A percentile compares a stretch with the other conserved stretches of the same genome.
Evolutionary conservation across 2,113 vertebrate species (phyloP).

Genomic region (Tylochromis polylepis): DNA sequence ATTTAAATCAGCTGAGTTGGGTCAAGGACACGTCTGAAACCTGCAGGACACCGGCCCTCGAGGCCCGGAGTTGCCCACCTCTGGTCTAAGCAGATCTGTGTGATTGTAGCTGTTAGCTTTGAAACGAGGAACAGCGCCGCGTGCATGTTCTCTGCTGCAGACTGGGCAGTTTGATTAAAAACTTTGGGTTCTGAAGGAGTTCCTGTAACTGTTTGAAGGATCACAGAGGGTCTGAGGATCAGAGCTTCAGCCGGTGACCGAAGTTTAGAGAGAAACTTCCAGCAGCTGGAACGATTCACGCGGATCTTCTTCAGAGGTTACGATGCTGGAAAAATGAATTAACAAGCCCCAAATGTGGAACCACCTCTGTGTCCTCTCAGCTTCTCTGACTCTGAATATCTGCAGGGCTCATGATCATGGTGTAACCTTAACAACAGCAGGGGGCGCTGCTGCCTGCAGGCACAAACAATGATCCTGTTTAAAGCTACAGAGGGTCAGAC

Average conservation of each 20-base stretch:
- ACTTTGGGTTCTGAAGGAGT: neutral
- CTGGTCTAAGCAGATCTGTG: no score
- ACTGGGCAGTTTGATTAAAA: neutral
- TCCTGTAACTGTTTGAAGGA: neutral
- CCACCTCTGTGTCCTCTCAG: neutral
- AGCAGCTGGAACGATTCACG: accelerated
- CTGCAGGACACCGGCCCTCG: no score
- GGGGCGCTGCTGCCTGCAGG: neutral
- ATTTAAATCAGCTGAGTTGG: neutral
- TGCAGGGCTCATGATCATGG: no score
- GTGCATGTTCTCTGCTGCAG: neutral
- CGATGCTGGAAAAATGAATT: neutral
- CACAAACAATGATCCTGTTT: neutral
- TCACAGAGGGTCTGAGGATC: neutral
- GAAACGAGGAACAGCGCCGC: accelerated
- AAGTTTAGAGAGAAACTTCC: accelerated
- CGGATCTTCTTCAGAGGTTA: neutral
- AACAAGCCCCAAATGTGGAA: neutral
- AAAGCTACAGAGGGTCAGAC: neutral
- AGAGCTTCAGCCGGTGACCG: neutral
- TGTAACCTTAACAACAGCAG: neutral
- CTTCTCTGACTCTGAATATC: neutral
- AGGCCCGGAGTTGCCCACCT: no score
- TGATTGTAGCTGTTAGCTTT: neutral
- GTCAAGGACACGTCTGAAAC: neutral